phyloP scores from a whole-genome alignment of 2,797 vertebrate genomes.

The Molossus molossus region DNA sequence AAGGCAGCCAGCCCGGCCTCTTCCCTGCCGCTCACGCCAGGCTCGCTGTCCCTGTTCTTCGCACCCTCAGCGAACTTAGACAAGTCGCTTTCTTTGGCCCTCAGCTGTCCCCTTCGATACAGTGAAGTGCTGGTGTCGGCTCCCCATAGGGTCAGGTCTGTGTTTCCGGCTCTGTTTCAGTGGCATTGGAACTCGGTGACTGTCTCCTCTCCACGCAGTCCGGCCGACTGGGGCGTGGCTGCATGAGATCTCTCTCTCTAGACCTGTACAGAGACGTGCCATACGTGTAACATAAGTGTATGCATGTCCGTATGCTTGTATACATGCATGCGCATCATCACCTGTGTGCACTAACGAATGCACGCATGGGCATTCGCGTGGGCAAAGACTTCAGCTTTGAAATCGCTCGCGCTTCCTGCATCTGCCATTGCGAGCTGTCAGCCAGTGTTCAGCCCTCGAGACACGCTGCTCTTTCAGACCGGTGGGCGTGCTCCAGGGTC shows the following conservation, averaged over 20 bases:
- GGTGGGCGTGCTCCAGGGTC: not conserved
- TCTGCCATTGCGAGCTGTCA: too few species aligned
- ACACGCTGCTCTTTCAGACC: not conserved
- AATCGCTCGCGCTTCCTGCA: not conserved
- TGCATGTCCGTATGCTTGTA: too few species aligned
- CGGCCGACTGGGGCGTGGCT: not conserved
- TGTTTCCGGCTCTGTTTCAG: not conserved
- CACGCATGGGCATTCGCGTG: too few species aligned
- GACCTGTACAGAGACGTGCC: not conserved
- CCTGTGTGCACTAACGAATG: not conserved
- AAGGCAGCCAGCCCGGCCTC: not conserved
- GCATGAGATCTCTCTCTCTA: accelerated
- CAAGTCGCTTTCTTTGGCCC: accelerated
- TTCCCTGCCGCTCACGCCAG: accelerated
- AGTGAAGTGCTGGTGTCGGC: not conserved
- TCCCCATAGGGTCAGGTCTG: accelerated
- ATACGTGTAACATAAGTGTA: not conserved
- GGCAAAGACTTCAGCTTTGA: not conserved
- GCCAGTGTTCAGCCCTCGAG: not conserved
- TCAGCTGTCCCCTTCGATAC: not conserved
- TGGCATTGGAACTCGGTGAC: not conserved
- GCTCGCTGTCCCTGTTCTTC: not conserved
- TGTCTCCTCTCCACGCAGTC: not conserved
- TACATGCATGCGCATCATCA: too few species aligned
- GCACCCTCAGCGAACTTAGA: not conserved